Percentiles rank a stretch among this genome's conserved stretches.
These are phyloP conservation scores for Chironomus striatipennis DNA, from an alignment of 1,140 invertebrate species.

Conservation along the genomic window DNA sequence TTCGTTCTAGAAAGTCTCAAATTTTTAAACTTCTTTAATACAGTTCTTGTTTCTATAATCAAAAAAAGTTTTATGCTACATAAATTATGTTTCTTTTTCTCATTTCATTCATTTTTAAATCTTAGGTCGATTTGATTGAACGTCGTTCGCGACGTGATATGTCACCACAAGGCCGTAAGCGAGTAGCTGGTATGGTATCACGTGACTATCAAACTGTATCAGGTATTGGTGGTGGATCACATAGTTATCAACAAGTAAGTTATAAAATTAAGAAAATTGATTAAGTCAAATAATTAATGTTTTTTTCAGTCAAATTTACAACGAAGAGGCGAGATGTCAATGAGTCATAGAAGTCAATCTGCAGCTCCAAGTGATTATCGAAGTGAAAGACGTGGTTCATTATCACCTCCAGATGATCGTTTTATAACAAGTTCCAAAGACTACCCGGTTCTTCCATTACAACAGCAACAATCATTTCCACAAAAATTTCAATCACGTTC, in stretches of 20 bases:
- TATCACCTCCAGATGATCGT: constrained; percentile 39
- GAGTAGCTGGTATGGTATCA: constrained; percentile 53
- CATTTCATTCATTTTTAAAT: background rate
- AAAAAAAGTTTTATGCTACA: background rate
- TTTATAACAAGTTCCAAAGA: constrained; percentile 32
- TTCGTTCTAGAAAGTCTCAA: background rate
- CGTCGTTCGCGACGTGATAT: constrained; percentile 59
- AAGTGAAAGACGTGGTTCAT: constrained; percentile 38
- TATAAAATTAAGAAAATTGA: constrained; percentile 3
- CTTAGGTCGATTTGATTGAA: constrained; percentile 39
- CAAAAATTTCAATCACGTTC: constrained; percentile 69
- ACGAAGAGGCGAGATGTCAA: constrained; percentile 46
- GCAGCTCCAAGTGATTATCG: constrained; percentile 41
- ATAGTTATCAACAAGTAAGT: constrained; percentile 40
- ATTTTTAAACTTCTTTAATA: background rate
- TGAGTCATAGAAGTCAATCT: constrained; percentile 42
- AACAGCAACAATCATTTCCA: constrained; percentile 38
- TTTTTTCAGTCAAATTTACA: constrained; percentile 25
- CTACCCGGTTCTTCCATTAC: constrained; percentile 41
- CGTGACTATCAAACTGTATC: constrained; percentile 45
- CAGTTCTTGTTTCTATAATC: no score
- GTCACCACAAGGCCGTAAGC: constrained; percentile 64
- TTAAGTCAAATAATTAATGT: constrained; percentile 8
- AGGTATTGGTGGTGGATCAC: constrained; percentile 36
- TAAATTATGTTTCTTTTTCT: background rate